Base-by-base conservation (phyloP, 2,797 vertebrate genomes). In the Halcyon leucocephala region DNA sequence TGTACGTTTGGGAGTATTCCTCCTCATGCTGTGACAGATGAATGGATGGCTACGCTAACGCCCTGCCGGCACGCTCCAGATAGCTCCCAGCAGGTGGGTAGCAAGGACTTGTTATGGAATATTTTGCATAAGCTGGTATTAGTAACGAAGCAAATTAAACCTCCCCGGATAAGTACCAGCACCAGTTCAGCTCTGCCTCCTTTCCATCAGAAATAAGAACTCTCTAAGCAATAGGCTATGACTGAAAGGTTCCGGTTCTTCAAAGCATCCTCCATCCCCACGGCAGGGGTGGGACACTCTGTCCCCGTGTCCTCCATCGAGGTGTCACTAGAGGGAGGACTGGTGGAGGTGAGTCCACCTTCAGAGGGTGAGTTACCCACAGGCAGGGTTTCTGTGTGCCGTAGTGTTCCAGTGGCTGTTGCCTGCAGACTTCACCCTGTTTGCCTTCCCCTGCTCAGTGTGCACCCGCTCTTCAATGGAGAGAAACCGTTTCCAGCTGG, bases 1-100 rank as follows among this genome's bases (percentile, higher is more conserved):
- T 48, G 52, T 25, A 7, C 17, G 18, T 57, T 79, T 48, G 87
- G 65, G 65, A 86, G 37, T 24, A 22, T 74, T 91, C 65, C 46
- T 90, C 28, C 60, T 76, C 8, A 1, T 46, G 81, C 84, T 82
- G 62, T 9, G 79, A 48, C 3, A 20, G 77, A 67, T 48, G 74
- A 55, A 82, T 64, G 83, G 69, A 81, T 92, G 25, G 14, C 74
- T 73, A 2, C 48, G 0, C 55, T 42, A 46, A 39, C 51, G 77
- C 65, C 37, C 44, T 83, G 82, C 90, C 73, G 69, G 54, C 0
- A 0, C 70, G 52, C 73, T 67, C 78, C 39, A 37, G 84, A 48
- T 12, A 61, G 46, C 31, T 83, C 78, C 74, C 89, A 79, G 93
- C 78, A 93, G 92, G 83, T 89, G 85, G 73, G 37, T n/a, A 61